A percentile compares a stretch with the other conserved stretches of the same genome.
These are phyloP conservation scores for Myotis davidii DNA, from an alignment of 2,113 vertebrate genomes.

Conservation along the genomic window DNA sequence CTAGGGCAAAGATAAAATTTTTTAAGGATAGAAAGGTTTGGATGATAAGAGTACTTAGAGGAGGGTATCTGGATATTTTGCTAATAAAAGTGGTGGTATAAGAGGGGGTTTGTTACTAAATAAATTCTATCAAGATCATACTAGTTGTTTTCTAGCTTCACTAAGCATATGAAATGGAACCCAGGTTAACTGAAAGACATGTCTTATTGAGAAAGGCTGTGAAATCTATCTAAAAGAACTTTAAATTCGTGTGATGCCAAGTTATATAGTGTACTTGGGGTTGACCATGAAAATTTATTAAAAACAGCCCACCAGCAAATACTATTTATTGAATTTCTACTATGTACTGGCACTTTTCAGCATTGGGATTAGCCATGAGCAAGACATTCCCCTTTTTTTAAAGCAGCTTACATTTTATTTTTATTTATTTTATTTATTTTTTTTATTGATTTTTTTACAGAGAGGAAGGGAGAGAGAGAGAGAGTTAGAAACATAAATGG, in stretches of 20 bases:
- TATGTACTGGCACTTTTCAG: not conserved
- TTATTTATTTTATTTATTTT: no score
- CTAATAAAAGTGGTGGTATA: not conserved
- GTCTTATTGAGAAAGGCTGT: not conserved
- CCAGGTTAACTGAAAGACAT: not conserved
- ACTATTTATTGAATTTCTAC: not conserved
- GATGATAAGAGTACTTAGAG: not conserved
- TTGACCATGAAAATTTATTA: slow-evolving; percentile 47
- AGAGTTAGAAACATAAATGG: no score
- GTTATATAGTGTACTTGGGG: not conserved
- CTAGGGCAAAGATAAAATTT: not conserved
- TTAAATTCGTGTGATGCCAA: not conserved
- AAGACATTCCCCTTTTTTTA: not conserved
- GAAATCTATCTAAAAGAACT: not conserved
- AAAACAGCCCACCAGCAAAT: not conserved
- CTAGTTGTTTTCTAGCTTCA: not conserved
- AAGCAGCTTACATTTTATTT: slow-evolving; percentile 29
- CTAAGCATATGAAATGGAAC: not conserved
- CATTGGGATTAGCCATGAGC: not conserved
- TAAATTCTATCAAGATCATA: not conserved
- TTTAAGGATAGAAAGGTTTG: not conserved
- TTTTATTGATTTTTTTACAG: no score
- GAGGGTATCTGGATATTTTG: not conserved
- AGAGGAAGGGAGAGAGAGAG: no score
- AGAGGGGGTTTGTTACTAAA: not conserved